Base-by-base conservation (phyloP, 2,888 invertebrate species). In the Eledone cirrhosa region DNA sequence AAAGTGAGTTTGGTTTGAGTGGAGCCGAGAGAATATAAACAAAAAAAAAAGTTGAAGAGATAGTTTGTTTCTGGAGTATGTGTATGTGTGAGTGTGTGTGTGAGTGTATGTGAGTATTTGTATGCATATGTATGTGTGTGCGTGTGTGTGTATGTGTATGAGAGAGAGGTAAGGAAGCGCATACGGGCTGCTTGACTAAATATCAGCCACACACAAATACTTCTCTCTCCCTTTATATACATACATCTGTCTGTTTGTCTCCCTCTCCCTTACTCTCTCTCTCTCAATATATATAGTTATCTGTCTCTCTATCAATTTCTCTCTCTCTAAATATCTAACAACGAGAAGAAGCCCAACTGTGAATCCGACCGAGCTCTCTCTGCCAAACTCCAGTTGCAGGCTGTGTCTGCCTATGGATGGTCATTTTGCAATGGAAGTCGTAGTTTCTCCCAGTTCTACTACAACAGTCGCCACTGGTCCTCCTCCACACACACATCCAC, bases 401-500 rank as follows among this genome's bases (percentile, higher is more conserved):
- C 33, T 24, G 67, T 67, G 14, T 31, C n/a, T 72, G 29, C 72
- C 31, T 72, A 31, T 31, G 33, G 31, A 72, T 72, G 72, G 31
- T 72, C 22, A 29, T 41, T 72, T 72, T 72, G 72, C 72, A 33
- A 72, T 72, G 72, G 72, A 72, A 72, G 41, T 72, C 72, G 72
- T 72, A 31, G 72, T 41, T 31, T 72, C 72, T n/a, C 69, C 69
- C 11, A 72, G 41, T 41, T 72, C 69, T 33, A 72, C 29, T 29
- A 29, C 67, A 31, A 33, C 29, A 72, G 69, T 41, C 41, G n/a
- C 69, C 67, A 67, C 19, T 31, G 22, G 67, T 31, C 31, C 24
- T 65, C 16, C 65, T 27, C 65, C 27, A 31, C 69, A 72, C n/a
- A 33, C 69, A 72, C 41, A 31, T 33, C 69, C n/a, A 41, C 22